Conservation (phyloP, 1,140 invertebrate species). For the Drosophila nigromelanica region DNA sequence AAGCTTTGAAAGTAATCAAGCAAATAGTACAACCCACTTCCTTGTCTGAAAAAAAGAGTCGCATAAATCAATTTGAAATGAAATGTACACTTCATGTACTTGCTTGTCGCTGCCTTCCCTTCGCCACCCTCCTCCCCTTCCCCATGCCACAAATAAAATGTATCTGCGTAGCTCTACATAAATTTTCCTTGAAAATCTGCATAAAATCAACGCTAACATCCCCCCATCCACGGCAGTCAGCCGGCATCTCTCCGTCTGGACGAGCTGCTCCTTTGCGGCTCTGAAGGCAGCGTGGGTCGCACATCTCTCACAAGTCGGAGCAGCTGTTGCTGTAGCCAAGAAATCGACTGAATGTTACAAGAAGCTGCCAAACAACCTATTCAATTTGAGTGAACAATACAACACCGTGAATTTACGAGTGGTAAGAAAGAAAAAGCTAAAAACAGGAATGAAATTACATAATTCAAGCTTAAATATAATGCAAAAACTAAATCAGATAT, state of each 20-base stretch:
- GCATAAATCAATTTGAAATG: slow-evolving; percentile 80
- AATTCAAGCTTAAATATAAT: not conserved
- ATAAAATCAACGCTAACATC: slow-evolving; percentile 80
- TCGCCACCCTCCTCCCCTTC: not conserved
- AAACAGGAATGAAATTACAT: not conserved
- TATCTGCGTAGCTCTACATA: slow-evolving; percentile 74
- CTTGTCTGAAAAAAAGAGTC: slow-evolving; percentile 12
- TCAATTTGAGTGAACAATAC: slow-evolving; percentile 49
- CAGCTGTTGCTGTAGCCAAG: slow-evolving; percentile 26
- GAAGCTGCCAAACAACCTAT: slow-evolving; percentile 53
- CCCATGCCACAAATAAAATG: slow-evolving; percentile 41
- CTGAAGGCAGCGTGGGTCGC: not conserved
- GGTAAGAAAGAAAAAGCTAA: not conserved
- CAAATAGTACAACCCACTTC: slow-evolving; percentile 21
- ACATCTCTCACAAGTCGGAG: slow-evolving; percentile 34
- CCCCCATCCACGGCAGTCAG: slow-evolving; percentile 48
- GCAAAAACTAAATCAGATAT: not conserved
- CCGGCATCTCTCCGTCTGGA: slow-evolving; percentile 64
- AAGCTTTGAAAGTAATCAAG: slow-evolving; percentile 62
- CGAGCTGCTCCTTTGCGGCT: slow-evolving; percentile 20
- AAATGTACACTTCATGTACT: slow-evolving; percentile 75
- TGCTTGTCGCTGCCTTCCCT: slow-evolving; percentile 24
- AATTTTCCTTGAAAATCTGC: slow-evolving; percentile 75
- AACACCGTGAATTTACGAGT: slow-evolving; percentile 15
- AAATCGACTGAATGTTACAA: slow-evolving; percentile 68